Evolutionary conservation across 92 coral and sea anemone genomes (phyloP), one percentile per base, ranked within the genome.

Genomic region (Epizoanthus scotinus): DNA sequence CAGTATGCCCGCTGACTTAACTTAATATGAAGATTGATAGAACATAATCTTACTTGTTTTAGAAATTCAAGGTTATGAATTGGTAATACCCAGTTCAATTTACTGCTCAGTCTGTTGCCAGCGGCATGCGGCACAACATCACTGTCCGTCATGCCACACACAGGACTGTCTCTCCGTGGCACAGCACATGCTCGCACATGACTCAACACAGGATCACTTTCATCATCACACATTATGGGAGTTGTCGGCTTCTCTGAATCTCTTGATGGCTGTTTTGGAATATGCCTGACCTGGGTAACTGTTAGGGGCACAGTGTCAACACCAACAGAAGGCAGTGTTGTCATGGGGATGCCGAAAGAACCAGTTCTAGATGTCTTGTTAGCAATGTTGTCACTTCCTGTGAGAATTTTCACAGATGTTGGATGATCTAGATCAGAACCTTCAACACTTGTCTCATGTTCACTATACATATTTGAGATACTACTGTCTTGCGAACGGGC

Each of bases 1-100:
- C 40, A 34, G 40, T 34, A 34, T 34, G 40, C 5, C 40, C 6
- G 40, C 1, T n/a, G n/a, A n/a, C n/a, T n/a, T n/a, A n/a, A n/a
- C n/a, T n/a, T n/a, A n/a, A 9, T 44, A 44, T 9, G 8, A 5
- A 42, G 6, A 42, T 31, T 6, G 0, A 44, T 9, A 44, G 68
- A 63, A 63, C 18, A 63, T 14, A 22, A 17, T 12, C 78, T 49
- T 81, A 92, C 93, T 80, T 83, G 88, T 40, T 85, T 87, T 58
- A 89, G 71, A 66, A 81, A 83, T 62, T 81, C 77, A 26, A 92
- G 84, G 40, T 92, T 94, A 81, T 87, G 85, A 44, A 90, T 79
- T 4, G 97, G 97, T 10, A 92, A 56, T 31, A 78, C 22, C 84
- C 91, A 89, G 17, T 75, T 64, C 28, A 73, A 54, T 24, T 34